A percentile compares a stretch with the other conserved stretches of the same genome.
These are phyloP conservation scores for Podarcis lilfordi DNA, from an alignment of 2,797 vertebrate species.

Conservation along the genomic window DNA sequence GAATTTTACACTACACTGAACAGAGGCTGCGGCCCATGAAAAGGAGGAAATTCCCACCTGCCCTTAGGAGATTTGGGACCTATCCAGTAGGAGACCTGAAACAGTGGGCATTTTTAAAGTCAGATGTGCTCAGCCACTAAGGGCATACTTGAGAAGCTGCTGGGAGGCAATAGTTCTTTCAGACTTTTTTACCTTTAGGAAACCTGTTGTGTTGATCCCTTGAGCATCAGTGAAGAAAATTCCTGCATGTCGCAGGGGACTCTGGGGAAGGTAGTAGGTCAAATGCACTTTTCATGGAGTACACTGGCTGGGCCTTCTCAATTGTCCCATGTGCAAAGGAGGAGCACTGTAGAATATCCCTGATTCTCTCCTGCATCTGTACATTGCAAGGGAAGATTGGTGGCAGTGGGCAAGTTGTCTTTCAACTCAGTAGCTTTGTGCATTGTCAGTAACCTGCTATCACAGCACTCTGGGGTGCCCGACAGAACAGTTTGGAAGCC, in stretches of 20 bases:
- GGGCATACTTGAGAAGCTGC: not conserved
- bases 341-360: not conserved
- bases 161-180: not conserved
- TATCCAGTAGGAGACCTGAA: not conserved
- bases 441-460: not conserved
- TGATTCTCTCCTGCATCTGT: not conserved
- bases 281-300: not conserved
- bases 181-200: not conserved
- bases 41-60: not conserved
- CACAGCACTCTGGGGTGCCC: not conserved
- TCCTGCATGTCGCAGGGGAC: not conserved
- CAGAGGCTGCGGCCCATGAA: not conserved
- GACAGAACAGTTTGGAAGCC: not conserved
- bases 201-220: not conserved
- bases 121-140: not conserved
- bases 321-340: not conserved
- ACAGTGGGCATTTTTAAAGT: not conserved
- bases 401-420: too few relatives aligned
- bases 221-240: not conserved
- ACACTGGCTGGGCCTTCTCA: not conserved
- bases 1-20: not conserved
- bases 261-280: not conserved
- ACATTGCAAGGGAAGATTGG: not conserved
- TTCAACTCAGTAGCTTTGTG: not conserved
- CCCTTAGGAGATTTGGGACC: constrained; percentile 12